These are phyloP conservation scores for Callyntrura sp. DNA, from an alignment of 2,888 invertebrate genomes.

Conservation along the genomic window DNA sequence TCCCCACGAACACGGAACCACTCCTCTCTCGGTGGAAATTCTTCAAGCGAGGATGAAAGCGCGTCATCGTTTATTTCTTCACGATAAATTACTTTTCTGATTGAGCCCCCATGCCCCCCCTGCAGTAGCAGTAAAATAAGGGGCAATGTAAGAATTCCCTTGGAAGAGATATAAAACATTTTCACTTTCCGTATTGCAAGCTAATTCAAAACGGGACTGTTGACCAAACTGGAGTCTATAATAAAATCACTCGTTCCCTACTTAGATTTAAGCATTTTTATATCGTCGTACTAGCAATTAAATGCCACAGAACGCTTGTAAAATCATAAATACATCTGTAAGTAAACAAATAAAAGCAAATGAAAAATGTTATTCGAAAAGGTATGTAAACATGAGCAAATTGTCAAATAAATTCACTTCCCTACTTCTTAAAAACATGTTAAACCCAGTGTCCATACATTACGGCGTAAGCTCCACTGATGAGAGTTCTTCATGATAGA, in stretches of 20 bases:
- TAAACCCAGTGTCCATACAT: no score
- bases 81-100: slow-evolving; percentile 50
- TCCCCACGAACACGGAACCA: slow-evolving; percentile 59
- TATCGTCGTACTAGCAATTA: no score
- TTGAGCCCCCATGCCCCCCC: neutral
- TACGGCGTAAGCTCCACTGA: no score
- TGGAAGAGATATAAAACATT: neutral
- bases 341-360: no score
- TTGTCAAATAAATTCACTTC: neutral
- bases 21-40: slow-evolving; percentile 49
- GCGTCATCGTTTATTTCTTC: slow-evolving; percentile 7
- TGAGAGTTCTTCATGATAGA: no score
- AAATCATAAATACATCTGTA: no score
- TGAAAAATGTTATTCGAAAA: no score
- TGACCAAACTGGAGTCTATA: neutral
- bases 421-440: no score
- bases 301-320: no score
- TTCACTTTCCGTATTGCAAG: neutral
- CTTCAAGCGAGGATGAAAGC: slow-evolving; percentile 34
- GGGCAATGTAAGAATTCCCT: slow-evolving; percentile 21
- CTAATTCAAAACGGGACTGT: neutral
- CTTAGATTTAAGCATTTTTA: no score
- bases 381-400: no score
- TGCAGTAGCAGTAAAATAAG: neutral
- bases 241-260: no score